phyloP scores from a whole-genome alignment of 2,113 vertebrate species.

The Dasyprocta punctata region DNA sequence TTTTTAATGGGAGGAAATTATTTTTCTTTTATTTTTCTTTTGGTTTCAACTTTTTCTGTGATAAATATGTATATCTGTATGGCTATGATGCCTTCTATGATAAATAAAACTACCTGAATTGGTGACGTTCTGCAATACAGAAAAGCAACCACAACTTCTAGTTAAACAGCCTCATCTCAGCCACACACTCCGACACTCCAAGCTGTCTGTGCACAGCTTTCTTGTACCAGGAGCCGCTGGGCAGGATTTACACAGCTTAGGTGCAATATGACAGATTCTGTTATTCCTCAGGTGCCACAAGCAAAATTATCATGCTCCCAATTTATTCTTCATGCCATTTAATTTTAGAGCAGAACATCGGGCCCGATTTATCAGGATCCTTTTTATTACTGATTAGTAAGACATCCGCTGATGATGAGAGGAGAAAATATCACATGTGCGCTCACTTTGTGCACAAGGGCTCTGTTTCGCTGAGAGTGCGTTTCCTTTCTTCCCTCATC shows the following conservation, averaged over 20 bases:
- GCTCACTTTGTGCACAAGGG: too few relatives aligned
- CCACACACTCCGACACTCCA: too few relatives aligned
- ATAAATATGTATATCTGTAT: not conserved
- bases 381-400: conserved; percentile 76
- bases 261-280: not conserved
- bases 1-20: not conserved
- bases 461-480: conserved; percentile 41
- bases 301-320: conserved; percentile 41
- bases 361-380: conserved; percentile 69
- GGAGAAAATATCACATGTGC: conserved; percentile 37
- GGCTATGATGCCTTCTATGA: too few relatives aligned
- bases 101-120: not conserved
- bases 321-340: conserved; percentile 52
- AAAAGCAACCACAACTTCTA: too few relatives aligned
- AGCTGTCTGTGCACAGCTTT: not conserved
- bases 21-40: not conserved
- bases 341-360: conserved; percentile 66
- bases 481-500: conserved; percentile 72
- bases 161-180: accelerated
- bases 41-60: not conserved
- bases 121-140: not conserved
- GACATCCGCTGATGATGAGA: conserved; percentile 46
- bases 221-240: too few relatives aligned
- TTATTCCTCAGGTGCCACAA: conserved; percentile 41
- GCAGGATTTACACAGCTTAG: not conserved